Percentiles rank a stretch among this genome's conserved stretches.
phyloP scores from a whole-genome alignment of 2,797 vertebrate species.

The Craterocephalus amniculus region DNA sequence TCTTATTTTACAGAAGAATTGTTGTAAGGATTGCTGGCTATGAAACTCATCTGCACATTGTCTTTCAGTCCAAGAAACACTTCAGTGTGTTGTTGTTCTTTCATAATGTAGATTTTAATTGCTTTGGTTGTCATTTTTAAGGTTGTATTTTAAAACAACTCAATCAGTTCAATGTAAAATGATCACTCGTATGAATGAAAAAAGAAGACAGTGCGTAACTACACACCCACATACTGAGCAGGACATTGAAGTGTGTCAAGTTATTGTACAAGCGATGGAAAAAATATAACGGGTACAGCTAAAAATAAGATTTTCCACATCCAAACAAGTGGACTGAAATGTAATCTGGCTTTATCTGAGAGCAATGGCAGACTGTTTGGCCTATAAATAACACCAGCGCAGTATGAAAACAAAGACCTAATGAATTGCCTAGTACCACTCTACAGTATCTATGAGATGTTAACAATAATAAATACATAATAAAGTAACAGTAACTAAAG shows the following conservation, averaged over 20 bases:
- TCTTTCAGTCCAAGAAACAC: not conserved
- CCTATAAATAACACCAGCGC: not conserved
- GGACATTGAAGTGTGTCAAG: not conserved
- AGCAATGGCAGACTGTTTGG: not conserved
- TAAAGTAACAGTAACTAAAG: not conserved
- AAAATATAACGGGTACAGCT: not conserved
- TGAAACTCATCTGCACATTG: rapidly evolving
- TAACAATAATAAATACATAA: not conserved
- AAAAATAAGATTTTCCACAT: not conserved
- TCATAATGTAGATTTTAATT: rapidly evolving
- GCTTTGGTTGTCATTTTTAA: not conserved
- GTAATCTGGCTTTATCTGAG: not conserved
- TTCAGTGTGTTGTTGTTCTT: not conserved
- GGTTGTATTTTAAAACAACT: not conserved
- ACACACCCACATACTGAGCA: not conserved
- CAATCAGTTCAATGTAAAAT: not conserved
- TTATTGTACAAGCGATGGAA: not conserved
- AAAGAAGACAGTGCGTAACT: not conserved
- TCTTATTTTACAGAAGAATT: not conserved
- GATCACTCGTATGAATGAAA: not conserved
- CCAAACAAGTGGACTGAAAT: constrained; percentile 1
- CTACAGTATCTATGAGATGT: not conserved
- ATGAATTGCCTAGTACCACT: not conserved
- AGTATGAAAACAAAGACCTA: not conserved
- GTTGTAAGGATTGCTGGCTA: not conserved